Evolutionary conservation across 2,888 invertebrate species (phyloP), one percentile per base, ranked within the genome.

Genomic region (Molanna angustata): DNA sequence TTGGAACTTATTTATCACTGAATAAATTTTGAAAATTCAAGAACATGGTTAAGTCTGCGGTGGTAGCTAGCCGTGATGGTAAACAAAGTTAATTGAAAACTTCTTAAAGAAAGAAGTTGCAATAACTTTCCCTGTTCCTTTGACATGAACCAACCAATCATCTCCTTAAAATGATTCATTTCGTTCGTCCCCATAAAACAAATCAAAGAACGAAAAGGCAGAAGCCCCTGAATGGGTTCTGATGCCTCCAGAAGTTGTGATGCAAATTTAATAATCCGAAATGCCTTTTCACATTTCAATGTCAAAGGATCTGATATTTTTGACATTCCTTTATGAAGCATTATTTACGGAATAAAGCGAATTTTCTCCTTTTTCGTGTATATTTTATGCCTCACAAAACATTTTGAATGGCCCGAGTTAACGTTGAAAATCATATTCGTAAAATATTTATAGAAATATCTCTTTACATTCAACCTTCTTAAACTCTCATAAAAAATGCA

Each of bases 211-310:
- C 22, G 37, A 42, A 49, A 47, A 33, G 48, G 47, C 53, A 33
- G 45, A 33, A 43, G 17, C 46, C 39, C 48, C 33, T 27, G 33
- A 16, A 22, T 20, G 44, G 48, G 46, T 40, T 32, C 42, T 40
- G 55, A 35, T 31, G 50, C 41, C 40, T 32, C 44, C 57, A 43
- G 52, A 44, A 55, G 52, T 45, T 44, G 48, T 45, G 37, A 54
- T 57, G 60, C 54, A 60, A 58, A 60, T 60, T 57, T 58, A 60
- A 60, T 60, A 60, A 60, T 52, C 55, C 32, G 44, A 37, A 55
- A 56, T 52, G 56, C 52, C 56, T 52, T 49, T 57, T 56, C 51
- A 52, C 60, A 57, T 57, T 57, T 60, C 60, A 60, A 60, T 60
- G 60, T 58, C 60, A 60, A 60, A 60, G 60, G 60, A 48, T 41